A percentile compares a stretch with the other conserved stretches of the same genome.
phyloP scores from a whole-genome alignment of 2,797 vertebrate genomes.

The Merluccius polli region DNA sequence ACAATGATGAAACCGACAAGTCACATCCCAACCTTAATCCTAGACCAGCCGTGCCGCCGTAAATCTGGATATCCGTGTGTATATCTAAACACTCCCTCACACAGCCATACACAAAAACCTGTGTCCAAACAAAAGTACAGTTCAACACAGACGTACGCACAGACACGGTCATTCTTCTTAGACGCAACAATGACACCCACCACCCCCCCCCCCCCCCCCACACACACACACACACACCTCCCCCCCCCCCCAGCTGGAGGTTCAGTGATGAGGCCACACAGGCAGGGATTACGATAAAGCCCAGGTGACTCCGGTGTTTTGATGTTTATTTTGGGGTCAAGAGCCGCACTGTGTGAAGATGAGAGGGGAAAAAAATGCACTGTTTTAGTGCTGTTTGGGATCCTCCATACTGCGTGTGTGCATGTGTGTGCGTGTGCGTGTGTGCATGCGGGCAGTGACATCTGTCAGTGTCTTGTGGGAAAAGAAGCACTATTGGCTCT shows the following conservation, averaged over 20 bases:
- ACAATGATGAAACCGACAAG: background rate
- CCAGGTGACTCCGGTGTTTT: constrained; percentile 41
- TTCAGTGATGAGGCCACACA: constrained; percentile 19
- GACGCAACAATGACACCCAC: background rate
- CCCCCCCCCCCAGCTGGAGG: background rate
- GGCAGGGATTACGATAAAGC: constrained; percentile 31
- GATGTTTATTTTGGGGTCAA: constrained; percentile 52
- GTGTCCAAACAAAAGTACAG: background rate
- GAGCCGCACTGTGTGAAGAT: constrained; percentile 39
- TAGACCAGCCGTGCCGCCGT: background rate
- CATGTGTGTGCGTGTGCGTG: background rate
- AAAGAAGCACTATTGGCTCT: background rate
- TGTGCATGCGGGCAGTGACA: background rate
- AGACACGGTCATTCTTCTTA: background rate
- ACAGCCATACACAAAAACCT: background rate
- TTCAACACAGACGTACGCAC: background rate
- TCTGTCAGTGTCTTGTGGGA: constrained; percentile 1
- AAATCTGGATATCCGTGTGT: constrained; percentile 8
- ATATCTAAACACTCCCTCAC: constrained; percentile 11
- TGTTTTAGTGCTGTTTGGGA: constrained; percentile 26
- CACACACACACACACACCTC: constrained; percentile 19
- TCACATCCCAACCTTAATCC: background rate
- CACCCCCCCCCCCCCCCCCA: background rate
- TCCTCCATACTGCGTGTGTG: constrained; percentile 15
- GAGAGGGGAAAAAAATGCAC: constrained; percentile 33